Evolutionary conservation across 2,888 invertebrate genomes (phyloP).

Genomic region (Odontothrips loti): DNA sequence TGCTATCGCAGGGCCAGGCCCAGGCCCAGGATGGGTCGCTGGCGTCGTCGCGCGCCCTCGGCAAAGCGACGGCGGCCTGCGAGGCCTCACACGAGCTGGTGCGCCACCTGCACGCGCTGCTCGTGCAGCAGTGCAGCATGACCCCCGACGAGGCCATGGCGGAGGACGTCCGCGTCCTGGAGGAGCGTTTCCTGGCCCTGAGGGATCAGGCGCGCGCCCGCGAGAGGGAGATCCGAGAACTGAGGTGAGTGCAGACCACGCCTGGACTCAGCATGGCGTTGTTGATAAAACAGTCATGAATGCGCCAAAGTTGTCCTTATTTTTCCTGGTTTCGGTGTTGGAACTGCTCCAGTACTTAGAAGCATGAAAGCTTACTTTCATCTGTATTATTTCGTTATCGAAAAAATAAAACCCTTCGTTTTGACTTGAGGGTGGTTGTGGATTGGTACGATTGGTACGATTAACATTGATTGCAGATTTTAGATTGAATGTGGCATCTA

Average conservation of each 20-base stretch:
- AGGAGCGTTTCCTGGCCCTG: slow-evolving; percentile 5
- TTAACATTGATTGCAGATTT: background rate
- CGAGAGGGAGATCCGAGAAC: background rate
- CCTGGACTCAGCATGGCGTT: background rate
- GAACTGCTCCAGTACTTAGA: background rate
- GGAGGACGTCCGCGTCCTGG: slow-evolving; percentile 30
- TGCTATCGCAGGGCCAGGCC: slow-evolving; percentile 5
- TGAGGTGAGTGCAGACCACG: background rate
- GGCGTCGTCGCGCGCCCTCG: slow-evolving; percentile 44
- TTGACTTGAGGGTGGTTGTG: no score
- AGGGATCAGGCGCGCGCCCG: background rate
- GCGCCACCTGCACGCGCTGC: slow-evolving; percentile 69
- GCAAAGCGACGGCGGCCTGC: slow-evolving; percentile 71
- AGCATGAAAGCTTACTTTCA: no score
- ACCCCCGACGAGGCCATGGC: slow-evolving; percentile 37
- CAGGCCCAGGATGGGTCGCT: background rate
- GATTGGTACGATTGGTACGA: background rate
- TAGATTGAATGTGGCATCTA: background rate
- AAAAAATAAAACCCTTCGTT: background rate
- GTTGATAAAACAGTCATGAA: background rate
- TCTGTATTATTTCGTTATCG: background rate
- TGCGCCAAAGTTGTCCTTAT: background rate
- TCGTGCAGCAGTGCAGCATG: slow-evolving; percentile 66
- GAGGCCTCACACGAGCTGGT: slow-evolving; percentile 77
- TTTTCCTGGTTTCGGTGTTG: background rate